Evolutionary conservation across 2,888 invertebrate genomes (phyloP).

Genomic region (Neocrepidodera transversa): DNA sequence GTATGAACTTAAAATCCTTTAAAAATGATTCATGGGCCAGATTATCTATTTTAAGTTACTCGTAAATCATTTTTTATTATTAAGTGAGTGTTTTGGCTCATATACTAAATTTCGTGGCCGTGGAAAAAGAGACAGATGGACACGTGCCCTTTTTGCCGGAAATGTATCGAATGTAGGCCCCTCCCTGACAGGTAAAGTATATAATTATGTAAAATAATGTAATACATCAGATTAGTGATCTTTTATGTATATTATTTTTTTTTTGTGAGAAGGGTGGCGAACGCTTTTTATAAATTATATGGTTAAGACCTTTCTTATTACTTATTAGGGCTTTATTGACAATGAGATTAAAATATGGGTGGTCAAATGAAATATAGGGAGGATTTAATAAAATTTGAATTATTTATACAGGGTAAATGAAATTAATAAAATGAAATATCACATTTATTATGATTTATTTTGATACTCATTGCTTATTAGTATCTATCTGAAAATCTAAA

Average conservation of each 20-base stretch:
- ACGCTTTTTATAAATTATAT: background rate
- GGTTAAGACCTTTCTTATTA: background rate
- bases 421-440: too few species aligned
- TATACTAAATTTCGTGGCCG: background rate
- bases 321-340: too few species aligned
- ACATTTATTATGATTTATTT: too few species aligned
- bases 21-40: slow-evolving; percentile 24
- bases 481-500: too few species aligned
- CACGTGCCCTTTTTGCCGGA: slow-evolving; percentile 28
- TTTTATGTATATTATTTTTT: slow-evolving; percentile 2
- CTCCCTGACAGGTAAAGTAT: slow-evolving; percentile 26
- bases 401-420: too few species aligned
- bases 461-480: too few species aligned
- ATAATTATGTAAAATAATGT: slow-evolving; percentile 34
- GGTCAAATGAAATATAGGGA: too few species aligned
- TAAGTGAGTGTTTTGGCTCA: background rate
- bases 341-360: too few species aligned
- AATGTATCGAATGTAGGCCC: slow-evolving; percentile 25
- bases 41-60: too few species aligned
- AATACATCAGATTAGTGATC: slow-evolving; percentile 27
- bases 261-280: slow-evolving; percentile 4
- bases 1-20: slow-evolving; percentile 20
- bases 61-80: too few species aligned
- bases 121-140: slow-evolving; percentile 24
- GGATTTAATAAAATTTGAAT: too few species aligned